These are phyloP conservation scores for Hirtodrosophila duncani DNA, from an alignment of 2,888 invertebrate genomes.

Conservation along the genomic window DNA sequence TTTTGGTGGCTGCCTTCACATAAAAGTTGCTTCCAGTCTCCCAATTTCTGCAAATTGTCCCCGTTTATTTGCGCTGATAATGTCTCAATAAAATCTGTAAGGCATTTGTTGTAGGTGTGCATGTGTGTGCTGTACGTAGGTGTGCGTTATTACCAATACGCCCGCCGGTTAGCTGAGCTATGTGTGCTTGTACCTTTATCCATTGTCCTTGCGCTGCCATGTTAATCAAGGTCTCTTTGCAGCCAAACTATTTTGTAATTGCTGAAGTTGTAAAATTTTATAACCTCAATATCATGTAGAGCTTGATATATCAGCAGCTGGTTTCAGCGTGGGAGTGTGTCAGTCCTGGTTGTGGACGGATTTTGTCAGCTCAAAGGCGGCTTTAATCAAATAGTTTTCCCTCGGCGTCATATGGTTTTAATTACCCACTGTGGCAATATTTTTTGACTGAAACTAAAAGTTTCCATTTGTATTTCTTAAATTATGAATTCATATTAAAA, in stretches of 20 bases:
- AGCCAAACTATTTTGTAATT: conserved; percentile 65
- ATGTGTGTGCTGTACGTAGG: conserved; percentile 10
- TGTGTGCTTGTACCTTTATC: neutral
- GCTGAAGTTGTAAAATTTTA: conserved; percentile 63
- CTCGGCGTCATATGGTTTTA: no score
- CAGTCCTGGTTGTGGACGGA: no score
- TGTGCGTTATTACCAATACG: conserved; percentile 41
- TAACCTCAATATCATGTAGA: conserved; percentile 24
- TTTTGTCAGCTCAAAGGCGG: no score
- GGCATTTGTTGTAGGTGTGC: conserved; percentile 28
- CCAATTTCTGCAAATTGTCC: conserved; percentile 55
- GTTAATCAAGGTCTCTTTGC: conserved; percentile 1
- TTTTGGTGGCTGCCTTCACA: conserved; percentile 32
- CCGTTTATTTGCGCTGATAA: conserved; percentile 67
- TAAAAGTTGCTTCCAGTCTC: conserved; percentile 40
- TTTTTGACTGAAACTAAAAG: no score
- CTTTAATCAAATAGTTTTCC: no score
- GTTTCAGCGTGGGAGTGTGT: no score
- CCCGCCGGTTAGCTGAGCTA: conserved; percentile 27
- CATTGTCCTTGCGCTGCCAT: conserved; percentile 11
- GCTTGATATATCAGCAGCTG: no score
- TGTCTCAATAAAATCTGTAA: conserved; percentile 64
- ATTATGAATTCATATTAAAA: no score
- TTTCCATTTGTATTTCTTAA: no score
- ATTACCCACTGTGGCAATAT: no score